A percentile compares a stretch with the other conserved stretches of the same genome.
Evolutionary conservation across 2,888 invertebrate species (phyloP).

Genomic region (Mechanitis mazaeus): DNA sequence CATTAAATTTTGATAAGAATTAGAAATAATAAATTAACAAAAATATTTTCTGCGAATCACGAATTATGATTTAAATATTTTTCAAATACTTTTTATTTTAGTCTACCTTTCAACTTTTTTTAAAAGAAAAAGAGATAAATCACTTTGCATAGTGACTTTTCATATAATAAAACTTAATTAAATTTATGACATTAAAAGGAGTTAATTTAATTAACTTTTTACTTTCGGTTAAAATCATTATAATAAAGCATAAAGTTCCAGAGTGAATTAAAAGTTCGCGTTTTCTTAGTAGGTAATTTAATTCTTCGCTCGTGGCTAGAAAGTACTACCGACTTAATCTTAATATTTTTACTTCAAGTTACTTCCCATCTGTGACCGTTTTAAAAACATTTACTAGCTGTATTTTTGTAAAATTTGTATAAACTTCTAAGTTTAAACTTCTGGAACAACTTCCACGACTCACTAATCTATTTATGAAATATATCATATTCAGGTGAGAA

Average conservation of each 20-base stretch:
- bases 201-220: constrained; percentile 26
- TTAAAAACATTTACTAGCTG: neutral
- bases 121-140: neutral
- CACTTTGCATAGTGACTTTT: neutral
- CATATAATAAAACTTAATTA: constrained; percentile 6
- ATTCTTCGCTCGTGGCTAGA: constrained; percentile 26
- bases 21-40: too few relatives aligned
- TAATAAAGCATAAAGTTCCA: constrained; percentile 31
- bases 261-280: constrained; percentile 29
- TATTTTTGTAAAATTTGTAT: too few relatives aligned
- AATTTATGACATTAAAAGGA: constrained; percentile 13
- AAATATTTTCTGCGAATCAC: too few relatives aligned
- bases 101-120: neutral
- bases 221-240: constrained; percentile 28
- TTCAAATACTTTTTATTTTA: neutral
- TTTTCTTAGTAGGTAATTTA: constrained; percentile 30
- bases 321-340: constrained; percentile 11
- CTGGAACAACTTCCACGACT: too few relatives aligned
- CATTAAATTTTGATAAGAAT: too few relatives aligned
- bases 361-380: constrained; percentile 3
- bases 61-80: too few relatives aligned
- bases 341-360: constrained; percentile 21
- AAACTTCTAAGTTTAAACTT: too few relatives aligned
- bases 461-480: too few relatives aligned
- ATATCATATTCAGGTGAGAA: too few relatives aligned